Conservation (phyloP, 2,888 invertebrate species). For the Dascillus cervinus region DNA sequence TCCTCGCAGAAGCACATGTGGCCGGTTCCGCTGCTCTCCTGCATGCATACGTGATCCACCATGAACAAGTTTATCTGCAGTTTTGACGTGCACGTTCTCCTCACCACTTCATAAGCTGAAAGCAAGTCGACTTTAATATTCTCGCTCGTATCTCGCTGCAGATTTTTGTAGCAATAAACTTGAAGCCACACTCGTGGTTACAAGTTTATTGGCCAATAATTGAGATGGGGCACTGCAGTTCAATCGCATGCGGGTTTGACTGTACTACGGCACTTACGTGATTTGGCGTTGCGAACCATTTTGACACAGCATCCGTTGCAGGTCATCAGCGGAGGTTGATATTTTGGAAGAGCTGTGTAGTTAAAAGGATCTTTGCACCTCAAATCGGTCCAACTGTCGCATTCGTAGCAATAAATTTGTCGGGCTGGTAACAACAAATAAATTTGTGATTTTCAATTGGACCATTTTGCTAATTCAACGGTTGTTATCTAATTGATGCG, state of each 20-base stretch:
- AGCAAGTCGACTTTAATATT: too few relatives aligned
- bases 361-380: conserved; percentile 91
- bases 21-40: conserved; percentile 96
- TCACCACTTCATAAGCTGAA: conserved; percentile 83
- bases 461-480: too few relatives aligned
- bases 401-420: conserved; percentile 89
- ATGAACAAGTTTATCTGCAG: conserved; percentile 93
- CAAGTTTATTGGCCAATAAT: too few relatives aligned
- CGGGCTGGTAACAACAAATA: conserved; percentile 53
- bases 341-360: conserved; percentile 78
- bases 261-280: conserved; percentile 74
- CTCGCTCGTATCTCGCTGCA: too few relatives aligned
- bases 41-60: conserved; percentile 98
- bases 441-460: neutral
- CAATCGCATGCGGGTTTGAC: too few relatives aligned
- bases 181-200: too few relatives aligned
- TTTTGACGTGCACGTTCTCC: conserved; percentile 87
- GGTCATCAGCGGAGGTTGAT: conserved; percentile 80
- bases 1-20: conserved; percentile 99
- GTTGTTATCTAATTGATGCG: too few relatives aligned
- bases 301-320: conserved; percentile 94
- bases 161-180: too few relatives aligned
- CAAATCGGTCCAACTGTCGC: conserved; percentile 86
- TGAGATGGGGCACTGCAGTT: too few relatives aligned
- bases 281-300: conserved; percentile 87